These are phyloP conservation scores for Chironex yamaguchii DNA, from an alignment of 30 jellyfish, hydroid and myxozoan genomes.

Conservation along the genomic window DNA sequence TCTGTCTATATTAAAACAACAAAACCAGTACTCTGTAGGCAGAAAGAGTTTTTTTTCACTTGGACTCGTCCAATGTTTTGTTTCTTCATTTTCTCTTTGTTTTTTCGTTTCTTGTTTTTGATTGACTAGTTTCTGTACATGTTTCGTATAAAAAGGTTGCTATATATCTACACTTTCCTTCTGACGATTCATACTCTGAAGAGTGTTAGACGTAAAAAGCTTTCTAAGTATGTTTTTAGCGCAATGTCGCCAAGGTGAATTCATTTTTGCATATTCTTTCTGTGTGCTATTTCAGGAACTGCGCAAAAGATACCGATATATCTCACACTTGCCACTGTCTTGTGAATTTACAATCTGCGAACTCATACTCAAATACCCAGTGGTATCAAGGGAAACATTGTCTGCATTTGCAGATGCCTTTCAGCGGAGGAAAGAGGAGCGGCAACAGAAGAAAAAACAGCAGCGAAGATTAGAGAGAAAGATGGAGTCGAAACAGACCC, in stretches of 20 bases:
- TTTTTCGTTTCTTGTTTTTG: too few relatives aligned
- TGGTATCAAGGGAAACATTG: slow-evolving; percentile 81
- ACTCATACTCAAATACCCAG: slow-evolving; percentile 83
- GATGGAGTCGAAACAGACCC: slow-evolving; percentile 27
- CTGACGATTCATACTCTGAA: too few relatives aligned
- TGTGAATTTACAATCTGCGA: slow-evolving; percentile 91
- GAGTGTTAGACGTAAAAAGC: background rate
- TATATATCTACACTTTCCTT: too few relatives aligned
- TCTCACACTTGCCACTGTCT: slow-evolving; percentile 86
- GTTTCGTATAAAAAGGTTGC: too few relatives aligned
- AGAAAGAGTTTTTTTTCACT: too few relatives aligned
- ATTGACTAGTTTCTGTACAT: too few relatives aligned
- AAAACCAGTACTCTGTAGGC: too few relatives aligned
- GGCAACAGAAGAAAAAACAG: slow-evolving; percentile 82
- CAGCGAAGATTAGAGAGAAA: slow-evolving; percentile 74
- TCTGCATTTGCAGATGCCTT: slow-evolving; percentile 77
- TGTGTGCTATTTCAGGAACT: slow-evolving; percentile 85
- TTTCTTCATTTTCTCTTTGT: too few relatives aligned
- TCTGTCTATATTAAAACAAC: too few relatives aligned
- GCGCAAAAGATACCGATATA: slow-evolving; percentile 87
- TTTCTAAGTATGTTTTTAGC: background rate
- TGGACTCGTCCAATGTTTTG: too few relatives aligned
- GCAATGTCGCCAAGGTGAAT: background rate
- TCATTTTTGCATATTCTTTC: background rate
- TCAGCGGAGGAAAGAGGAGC: slow-evolving; percentile 62